A percentile compares a stretch with the other conserved stretches of the same genome.
phyloP scores from a whole-genome alignment of 2,113 vertebrate species.

The Edolisoma coerulescens region DNA sequence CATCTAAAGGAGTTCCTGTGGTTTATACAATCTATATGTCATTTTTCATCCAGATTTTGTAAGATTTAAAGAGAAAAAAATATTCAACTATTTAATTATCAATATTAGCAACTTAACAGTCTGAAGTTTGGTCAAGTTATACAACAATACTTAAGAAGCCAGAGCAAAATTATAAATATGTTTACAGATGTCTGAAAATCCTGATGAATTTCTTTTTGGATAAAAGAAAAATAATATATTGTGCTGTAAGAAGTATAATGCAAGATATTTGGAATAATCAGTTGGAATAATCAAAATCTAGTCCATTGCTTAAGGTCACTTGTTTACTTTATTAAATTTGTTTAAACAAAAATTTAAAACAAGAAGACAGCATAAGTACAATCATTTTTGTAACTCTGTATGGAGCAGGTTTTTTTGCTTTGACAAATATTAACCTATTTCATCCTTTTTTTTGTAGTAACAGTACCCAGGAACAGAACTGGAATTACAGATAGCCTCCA shows the following conservation, averaged over 20 bases:
- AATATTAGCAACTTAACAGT: neutral
- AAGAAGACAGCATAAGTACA: neutral
- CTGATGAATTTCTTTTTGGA: neutral
- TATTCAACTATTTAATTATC: neutral
- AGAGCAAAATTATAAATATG: neutral
- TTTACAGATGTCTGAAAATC: neutral
- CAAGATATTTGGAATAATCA: neutral
- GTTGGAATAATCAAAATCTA: neutral
- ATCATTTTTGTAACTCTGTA: neutral
- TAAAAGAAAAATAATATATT: neutral
- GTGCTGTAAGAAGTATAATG: neutral
- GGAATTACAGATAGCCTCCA: neutral
- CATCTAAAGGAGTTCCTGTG: neutral
- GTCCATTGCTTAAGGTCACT: neutral
- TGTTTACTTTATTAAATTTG: conserved; percentile 8
- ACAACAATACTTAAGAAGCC: neutral
- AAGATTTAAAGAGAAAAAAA: neutral
- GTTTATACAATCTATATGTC: neutral
- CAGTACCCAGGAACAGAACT: neutral
- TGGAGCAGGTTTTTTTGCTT: neutral
- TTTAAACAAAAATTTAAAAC: neutral
- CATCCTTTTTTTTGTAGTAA: neutral
- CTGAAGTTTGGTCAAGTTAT: neutral
- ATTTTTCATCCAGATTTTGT: neutral
- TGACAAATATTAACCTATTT: neutral